Conservation (phyloP, 2,888 invertebrate genomes). For the Norana najaformis region DNA sequence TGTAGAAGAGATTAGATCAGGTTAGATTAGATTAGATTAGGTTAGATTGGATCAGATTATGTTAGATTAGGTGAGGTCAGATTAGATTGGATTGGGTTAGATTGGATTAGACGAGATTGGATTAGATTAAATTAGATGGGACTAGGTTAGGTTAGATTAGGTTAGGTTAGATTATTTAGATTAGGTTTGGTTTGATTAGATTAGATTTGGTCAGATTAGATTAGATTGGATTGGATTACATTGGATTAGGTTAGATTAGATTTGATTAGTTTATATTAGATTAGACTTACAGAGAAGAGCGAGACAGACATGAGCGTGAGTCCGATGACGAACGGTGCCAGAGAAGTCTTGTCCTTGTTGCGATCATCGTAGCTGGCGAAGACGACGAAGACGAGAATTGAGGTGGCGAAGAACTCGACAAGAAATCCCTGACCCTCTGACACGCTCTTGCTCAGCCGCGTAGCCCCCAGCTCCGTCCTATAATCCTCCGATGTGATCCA, state of each 20-base stretch:
- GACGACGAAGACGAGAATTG: conserved; percentile 39
- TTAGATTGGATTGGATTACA: not conserved
- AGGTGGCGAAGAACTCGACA: conserved; percentile 40
- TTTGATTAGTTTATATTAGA: no score
- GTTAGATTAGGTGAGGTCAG: no score
- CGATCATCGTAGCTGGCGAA: conserved; percentile 31
- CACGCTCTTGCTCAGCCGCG: conserved; percentile 32
- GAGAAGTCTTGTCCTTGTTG: not conserved
- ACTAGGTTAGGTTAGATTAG: no score
- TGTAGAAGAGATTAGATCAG: not conserved
- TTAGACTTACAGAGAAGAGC: conserved; percentile 32
- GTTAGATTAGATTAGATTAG: no score
- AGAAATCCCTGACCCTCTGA: conserved; percentile 36
- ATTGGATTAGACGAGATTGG: no score
- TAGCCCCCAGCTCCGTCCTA: conserved; percentile 35
- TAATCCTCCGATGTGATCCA: conserved; percentile 29
- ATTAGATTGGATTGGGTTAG: no score
- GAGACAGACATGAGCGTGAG: conserved; percentile 27
- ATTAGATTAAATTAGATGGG: no score
- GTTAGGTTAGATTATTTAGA: not conserved
- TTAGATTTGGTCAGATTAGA: not conserved
- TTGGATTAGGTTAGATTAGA: not conserved
- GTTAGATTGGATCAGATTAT: no score
- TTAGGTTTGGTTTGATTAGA: not conserved
- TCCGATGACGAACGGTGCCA: conserved; percentile 32